Conservation (phyloP, 2,797 vertebrate genomes). For the Oophaga sylvatica region DNA sequence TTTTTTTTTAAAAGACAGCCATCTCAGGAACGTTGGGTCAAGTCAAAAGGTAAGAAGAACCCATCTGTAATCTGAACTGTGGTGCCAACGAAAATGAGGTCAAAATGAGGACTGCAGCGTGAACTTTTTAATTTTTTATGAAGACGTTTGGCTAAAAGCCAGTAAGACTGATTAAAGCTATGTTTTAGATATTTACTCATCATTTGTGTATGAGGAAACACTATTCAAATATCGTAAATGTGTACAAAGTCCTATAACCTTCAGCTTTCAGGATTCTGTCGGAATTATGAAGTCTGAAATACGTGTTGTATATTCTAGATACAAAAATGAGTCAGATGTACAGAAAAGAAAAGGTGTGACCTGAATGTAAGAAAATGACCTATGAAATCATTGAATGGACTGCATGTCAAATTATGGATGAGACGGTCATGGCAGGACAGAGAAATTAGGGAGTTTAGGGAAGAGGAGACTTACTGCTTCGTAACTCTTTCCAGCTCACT, state of each 20-base stretch:
- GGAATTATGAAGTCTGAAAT: background rate
- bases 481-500: conserved; percentile 48
- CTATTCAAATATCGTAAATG: background rate
- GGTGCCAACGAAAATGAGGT: background rate
- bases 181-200: background rate
- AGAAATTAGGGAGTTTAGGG: conserved; percentile 31
- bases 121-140: background rate
- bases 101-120: background rate
- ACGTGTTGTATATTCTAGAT: conserved; percentile 4
- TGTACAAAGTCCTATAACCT: background rate
- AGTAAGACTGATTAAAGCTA: background rate
- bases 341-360: conserved; percentile 42
- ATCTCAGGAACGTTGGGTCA: too few relatives aligned
- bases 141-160: background rate
- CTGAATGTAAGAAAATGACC: conserved; percentile 35
- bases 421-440: conserved; percentile 36
- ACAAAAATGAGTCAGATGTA: conserved; percentile 22
- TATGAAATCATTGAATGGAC: conserved; percentile 46
- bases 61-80: background rate
- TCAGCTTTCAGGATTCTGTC: background rate
- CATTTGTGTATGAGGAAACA: background rate
- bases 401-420: conserved; percentile 40
- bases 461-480: conserved; percentile 26
- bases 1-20: too few relatives aligned
- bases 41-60: too few relatives aligned